A percentile compares a stretch with the other conserved stretches of the same genome.
Evolutionary conservation across 2,888 invertebrate species (phyloP).

Genomic region (Listrodromus nycthemerus): DNA sequence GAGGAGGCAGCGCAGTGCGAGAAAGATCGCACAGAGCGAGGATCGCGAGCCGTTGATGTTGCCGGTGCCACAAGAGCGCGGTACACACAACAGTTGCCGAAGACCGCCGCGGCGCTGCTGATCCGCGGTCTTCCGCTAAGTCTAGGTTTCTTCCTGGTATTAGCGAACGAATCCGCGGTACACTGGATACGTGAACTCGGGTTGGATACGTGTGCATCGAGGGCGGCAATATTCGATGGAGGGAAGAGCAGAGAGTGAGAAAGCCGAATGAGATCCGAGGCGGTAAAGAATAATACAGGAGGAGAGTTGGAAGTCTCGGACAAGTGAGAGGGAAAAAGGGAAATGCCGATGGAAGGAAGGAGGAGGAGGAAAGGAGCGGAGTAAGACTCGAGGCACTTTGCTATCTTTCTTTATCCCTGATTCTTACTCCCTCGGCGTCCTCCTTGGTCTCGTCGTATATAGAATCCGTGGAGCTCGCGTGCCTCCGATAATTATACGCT

Average conservation of each 20-base stretch:
- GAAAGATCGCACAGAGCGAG: constrained; percentile 38
- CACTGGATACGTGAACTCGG: neutral
- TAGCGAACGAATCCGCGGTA: constrained; percentile 21
- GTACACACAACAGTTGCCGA: neutral
- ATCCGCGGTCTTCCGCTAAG: constrained; percentile 72
- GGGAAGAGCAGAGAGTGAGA: constrained; percentile 51
- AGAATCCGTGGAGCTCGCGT: constrained; percentile 80
- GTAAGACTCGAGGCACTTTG: constrained; percentile 68
- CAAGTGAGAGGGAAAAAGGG: constrained; percentile 49
- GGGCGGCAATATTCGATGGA: constrained; percentile 40
- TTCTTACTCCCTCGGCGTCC: constrained; percentile 59
- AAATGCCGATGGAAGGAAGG: constrained; percentile 41
- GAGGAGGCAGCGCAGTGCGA: constrained; percentile 37
- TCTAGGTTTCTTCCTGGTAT: constrained; percentile 74
- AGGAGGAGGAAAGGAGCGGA: constrained; percentile 50
- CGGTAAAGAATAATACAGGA: constrained; percentile 32
- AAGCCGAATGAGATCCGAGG: constrained; percentile 16
- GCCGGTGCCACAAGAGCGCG: constrained; percentile 30
- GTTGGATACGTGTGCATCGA: constrained; percentile 37
- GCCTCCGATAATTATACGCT: constrained; percentile 83
- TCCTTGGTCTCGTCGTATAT: constrained; percentile 54
- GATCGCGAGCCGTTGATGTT: neutral
- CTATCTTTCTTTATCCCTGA: neutral
- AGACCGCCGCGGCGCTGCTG: neutral
- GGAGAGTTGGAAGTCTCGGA: constrained; percentile 12